These are phyloP conservation scores for Periplaneta americana DNA, from an alignment of 1,140 invertebrate genomes.

Conservation along the genomic window DNA sequence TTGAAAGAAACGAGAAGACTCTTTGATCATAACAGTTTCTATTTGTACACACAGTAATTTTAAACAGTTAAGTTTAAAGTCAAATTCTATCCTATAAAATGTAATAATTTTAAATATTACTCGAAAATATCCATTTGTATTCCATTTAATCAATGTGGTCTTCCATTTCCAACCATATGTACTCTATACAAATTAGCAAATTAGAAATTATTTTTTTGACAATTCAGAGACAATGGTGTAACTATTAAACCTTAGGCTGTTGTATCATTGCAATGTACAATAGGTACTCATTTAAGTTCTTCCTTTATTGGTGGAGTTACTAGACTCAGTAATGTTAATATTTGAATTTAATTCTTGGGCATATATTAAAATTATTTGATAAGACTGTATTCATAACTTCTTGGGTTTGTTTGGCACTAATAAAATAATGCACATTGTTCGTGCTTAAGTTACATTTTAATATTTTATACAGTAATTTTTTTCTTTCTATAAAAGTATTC, in stretches of 20 bases:
- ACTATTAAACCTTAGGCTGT: background rate
- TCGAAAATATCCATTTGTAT: background rate
- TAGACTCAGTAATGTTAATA: too few relatives aligned
- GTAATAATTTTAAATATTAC: background rate
- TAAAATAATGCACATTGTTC: too few relatives aligned
- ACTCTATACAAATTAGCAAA: conserved; percentile 10
- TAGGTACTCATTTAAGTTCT: background rate
- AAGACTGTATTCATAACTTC: too few relatives aligned
- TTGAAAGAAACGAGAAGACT: background rate
- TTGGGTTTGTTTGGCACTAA: too few relatives aligned
- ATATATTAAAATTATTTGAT: too few relatives aligned
- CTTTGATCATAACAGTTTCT: background rate
- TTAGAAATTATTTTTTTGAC: background rate
- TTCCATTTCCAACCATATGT: background rate
- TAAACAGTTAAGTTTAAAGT: background rate
- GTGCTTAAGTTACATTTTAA: too few relatives aligned
- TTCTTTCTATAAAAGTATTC: too few relatives aligned
- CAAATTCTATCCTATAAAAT: background rate
- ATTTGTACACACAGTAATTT: background rate
- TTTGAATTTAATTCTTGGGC: too few relatives aligned
- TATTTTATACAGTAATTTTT: too few relatives aligned
- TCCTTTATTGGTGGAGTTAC: too few relatives aligned
- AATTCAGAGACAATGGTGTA: conserved; percentile 18
- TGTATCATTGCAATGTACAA: background rate
- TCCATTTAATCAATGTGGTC: background rate